These are phyloP conservation scores for Pinctada fucata DNA, from an alignment of 2,888 invertebrate genomes.

Conservation along the genomic window DNA sequence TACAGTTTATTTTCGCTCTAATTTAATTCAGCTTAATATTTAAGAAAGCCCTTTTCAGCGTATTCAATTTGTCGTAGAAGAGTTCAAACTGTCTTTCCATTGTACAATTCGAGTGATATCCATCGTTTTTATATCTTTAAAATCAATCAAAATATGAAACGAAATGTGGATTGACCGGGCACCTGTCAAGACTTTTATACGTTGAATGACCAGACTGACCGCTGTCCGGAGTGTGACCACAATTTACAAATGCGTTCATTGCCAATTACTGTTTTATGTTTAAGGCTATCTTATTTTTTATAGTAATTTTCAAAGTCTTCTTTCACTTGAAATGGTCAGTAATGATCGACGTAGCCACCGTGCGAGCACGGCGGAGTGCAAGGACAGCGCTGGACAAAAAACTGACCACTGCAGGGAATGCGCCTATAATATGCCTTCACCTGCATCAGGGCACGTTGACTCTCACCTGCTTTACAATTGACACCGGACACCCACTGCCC, in stretches of 20 bases:
- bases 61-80: too few species aligned
- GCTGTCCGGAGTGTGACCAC: slow-evolving; percentile 25
- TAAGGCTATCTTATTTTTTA: slow-evolving; percentile 24
- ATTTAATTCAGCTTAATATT: too few species aligned
- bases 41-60: too few species aligned
- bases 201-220: slow-evolving; percentile 12
- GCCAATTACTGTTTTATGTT: slow-evolving; percentile 21
- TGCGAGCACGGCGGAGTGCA: neutral
- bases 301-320: slow-evolving; percentile 22
- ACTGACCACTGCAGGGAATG: slow-evolving; percentile 4
- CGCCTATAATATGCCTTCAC: slow-evolving; percentile 8
- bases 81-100: too few species aligned
- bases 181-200: slow-evolving; percentile 9
- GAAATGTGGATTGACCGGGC: slow-evolving; percentile 5
- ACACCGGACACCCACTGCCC: slow-evolving; percentile 28
- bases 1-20: too few species aligned
- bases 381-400: neutral
- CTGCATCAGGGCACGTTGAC: slow-evolving; percentile 31
- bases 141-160: too few species aligned
- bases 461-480: slow-evolving; percentile 30
- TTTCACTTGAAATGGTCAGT: slow-evolving; percentile 4
- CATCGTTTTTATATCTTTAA: too few species aligned
- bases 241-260: slow-evolving; percentile 4
- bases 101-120: too few species aligned
- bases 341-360: neutral